These are phyloP conservation scores for Saccostrea glomerata DNA, from an alignment of 1,140 invertebrate genomes.

Conservation along the genomic window DNA sequence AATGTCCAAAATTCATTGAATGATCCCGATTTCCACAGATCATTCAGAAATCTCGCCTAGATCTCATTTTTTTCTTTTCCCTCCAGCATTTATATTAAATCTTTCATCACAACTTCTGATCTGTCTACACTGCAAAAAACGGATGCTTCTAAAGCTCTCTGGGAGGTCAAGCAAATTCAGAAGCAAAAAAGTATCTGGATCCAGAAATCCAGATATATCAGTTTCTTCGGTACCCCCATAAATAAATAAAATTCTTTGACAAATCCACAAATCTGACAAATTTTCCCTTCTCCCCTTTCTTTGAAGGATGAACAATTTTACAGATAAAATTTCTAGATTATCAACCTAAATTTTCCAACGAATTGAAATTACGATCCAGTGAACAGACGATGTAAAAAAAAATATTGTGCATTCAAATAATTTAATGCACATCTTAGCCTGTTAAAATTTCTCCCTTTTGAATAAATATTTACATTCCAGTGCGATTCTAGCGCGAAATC, in stretches of 20 bases:
- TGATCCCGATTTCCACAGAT: background rate
- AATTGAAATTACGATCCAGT: background rate
- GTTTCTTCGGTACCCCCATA: background rate
- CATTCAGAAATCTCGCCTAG: background rate
- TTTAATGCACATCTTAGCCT: background rate
- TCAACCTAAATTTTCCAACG: background rate
- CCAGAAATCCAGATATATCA: background rate
- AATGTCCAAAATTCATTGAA: background rate
- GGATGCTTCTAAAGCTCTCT: background rate
- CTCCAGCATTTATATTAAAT: background rate
- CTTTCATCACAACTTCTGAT: background rate
- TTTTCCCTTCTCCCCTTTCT: background rate
- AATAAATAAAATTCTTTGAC: background rate
- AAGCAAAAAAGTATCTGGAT: too few relatives aligned
- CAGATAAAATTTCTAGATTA: background rate
- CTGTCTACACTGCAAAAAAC: background rate
- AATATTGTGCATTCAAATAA: background rate
- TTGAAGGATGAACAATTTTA: background rate
- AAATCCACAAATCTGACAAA: background rate
- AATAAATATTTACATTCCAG: slow-evolving; percentile 8
- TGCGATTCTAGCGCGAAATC: background rate
- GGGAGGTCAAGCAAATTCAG: background rate
- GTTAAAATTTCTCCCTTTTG: background rate
- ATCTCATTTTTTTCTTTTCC: background rate
- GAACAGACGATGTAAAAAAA: background rate